Evolutionary conservation across 2,888 invertebrate species (phyloP).

Genomic region (Phalera bucephala): DNA sequence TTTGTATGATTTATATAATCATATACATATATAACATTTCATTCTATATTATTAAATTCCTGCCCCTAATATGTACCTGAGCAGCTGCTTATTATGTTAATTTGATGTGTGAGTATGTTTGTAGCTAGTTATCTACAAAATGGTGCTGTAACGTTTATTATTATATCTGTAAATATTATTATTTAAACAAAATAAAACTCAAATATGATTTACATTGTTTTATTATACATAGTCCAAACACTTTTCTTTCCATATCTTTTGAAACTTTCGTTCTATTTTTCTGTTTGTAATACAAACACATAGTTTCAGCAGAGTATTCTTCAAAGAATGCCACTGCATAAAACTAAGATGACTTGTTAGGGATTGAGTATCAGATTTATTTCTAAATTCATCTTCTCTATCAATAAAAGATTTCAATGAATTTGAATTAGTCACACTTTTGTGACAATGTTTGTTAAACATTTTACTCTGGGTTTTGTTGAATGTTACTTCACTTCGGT

Average conservation of each 20-base stretch:
- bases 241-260: constrained; percentile 71
- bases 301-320: constrained; percentile 56
- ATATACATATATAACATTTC: too few relatives aligned
- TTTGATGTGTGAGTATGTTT: constrained; percentile 26
- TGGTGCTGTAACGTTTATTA: constrained; percentile 60
- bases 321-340: constrained; percentile 81
- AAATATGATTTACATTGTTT: constrained; percentile 46
- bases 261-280: constrained; percentile 63
- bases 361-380: constrained; percentile 46
- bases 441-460: constrained; percentile 39
- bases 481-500: constrained; percentile 10
- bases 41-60: constrained; percentile 22
- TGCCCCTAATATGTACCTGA: constrained; percentile 51
- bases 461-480: constrained; percentile 13
- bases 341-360: constrained; percentile 72
- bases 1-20: too few relatives aligned
- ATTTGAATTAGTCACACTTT: constrained; percentile 47
- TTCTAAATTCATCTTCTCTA: constrained; percentile 61
- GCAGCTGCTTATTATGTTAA: constrained; percentile 34
- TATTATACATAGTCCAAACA: constrained; percentile 60
- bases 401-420: constrained; percentile 55
- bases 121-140: constrained; percentile 45
- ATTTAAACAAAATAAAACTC: constrained; percentile 39
- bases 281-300: constrained; percentile 43
- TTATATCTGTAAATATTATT: constrained; percentile 45